phyloP scores from a whole-genome alignment of 2,888 invertebrate genomes.

The Dicyrtoma fusca region DNA sequence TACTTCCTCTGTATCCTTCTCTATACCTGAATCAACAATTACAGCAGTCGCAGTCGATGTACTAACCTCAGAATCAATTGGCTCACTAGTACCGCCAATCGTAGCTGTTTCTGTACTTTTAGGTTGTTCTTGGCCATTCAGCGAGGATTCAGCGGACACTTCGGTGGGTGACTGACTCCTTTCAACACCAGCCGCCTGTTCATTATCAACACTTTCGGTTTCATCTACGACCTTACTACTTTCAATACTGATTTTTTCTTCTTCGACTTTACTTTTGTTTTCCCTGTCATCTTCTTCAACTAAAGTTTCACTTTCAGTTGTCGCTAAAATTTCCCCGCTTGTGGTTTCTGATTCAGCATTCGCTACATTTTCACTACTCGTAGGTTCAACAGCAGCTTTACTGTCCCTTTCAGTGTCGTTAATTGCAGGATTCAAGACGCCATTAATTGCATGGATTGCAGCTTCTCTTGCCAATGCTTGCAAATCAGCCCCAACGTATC shows the following conservation, averaged over 20 bases:
- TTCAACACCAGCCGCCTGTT: neutral
- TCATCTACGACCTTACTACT: neutral
- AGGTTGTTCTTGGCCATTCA: neutral
- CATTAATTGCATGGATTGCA: conserved; percentile 73
- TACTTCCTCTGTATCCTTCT: too few relatives aligned
- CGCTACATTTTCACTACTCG: neutral
- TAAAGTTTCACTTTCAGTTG: neutral
- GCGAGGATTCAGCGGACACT: neutral
- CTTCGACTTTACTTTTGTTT: neutral
- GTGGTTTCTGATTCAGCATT: neutral
- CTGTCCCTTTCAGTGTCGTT: neutral
- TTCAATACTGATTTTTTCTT: neutral
- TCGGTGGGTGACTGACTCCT: neutral
- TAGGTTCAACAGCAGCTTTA: neutral
- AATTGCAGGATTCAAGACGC: conserved; percentile 21
- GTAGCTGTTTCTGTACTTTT: neutral
- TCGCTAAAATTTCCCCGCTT: neutral
- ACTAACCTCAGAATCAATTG: neutral
- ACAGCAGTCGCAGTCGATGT: neutral
- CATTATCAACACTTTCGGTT: neutral
- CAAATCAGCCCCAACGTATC: conserved; percentile 95
- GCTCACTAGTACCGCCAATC: neutral
- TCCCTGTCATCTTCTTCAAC: too few relatives aligned
- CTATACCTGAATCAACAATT: neutral
- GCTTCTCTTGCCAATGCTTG: conserved; percentile 84